Base-by-base conservation (phyloP, 2,113 vertebrate species). In the Sclerurus mexicanus region DNA sequence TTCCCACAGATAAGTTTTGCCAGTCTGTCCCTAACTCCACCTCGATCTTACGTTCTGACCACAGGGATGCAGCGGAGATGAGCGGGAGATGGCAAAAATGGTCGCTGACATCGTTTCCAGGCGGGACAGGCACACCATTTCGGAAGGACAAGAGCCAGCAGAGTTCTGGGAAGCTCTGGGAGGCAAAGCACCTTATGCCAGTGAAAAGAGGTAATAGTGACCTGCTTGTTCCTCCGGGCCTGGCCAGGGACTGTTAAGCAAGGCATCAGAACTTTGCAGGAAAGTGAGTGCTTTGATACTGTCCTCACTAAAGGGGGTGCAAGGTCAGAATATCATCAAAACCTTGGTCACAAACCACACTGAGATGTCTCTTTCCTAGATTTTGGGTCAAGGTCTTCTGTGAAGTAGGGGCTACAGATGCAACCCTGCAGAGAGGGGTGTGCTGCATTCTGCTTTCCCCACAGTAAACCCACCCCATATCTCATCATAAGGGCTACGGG, bases 41-140 rank as follows among this genome's bases (percentile, higher is more conserved):
- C 68, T 69, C 40, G 23, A 47, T 87, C 49, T 93, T n/a, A 39
- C 46, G 7, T 72, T 64, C 46, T 63, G 39, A 35, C 30, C 56
- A 19, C 95, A 99, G 99, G 99, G 99, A 39, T 99, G 99, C 98
- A 99, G 98, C 0, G 99, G 99, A 7, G 99, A 99, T 75, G 99
- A 99, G 97, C 96, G 99, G 56, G 97, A 98, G 96, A 99, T 99
- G 98, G 99, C 98, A 9, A 99, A 98, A 97, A 91, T 88, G 2
- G 97, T 99, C n/a, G 97, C 98, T 47, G 98, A 98, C 50, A 96
- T 98, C 7, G 83, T 99, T 78, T 98, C 98, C 87, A 98, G 94
- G 44, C 91, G 98, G 79, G 99, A 99, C 91, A 99, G 99, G 89
- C 98, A 98, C 83, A 98, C 98, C 69, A 96, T 99, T 90, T 98